Evolutionary conservation across 2,113 vertebrate genomes (phyloP), one percentile per base, ranked within the genome.

Genomic region (Neogale vison): DNA sequence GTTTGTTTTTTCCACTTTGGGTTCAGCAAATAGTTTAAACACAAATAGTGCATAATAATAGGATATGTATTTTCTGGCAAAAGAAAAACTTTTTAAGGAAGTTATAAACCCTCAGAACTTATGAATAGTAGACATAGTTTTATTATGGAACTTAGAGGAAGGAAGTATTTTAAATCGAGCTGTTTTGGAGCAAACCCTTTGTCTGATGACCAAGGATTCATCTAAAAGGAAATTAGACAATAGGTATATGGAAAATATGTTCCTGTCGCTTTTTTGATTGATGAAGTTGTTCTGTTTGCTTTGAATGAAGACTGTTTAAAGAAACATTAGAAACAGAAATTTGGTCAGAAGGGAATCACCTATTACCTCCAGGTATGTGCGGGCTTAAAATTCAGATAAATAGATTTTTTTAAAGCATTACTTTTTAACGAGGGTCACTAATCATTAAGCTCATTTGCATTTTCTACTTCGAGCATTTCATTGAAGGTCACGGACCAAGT

Each of bases 391-490:
- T 29, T 94, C 18, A 23, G 20, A 82, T 55, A 80, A 67, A 71
- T 55, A 85, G 23, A 79, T 57, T 87, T 59, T 59, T 77, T 88
- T 74, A 86, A 93, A 45, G n/a, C 6, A 50, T 97, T 94, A 39
- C 74, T 87, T 93, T 96, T 95, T 95, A 91, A 90, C 47, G 91
- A 31, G 29, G 31, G 4, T 67, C 36, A 88, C 79, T 89, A 92
- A 95, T 93, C 67, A 95, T 94, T 95, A 97, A 97, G 18, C 47
- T 77, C 36, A 23, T 88, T 95, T 24, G 80, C 26, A 81, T 93
- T 93, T 95, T 83, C 84, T 93, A 67, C 10, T 31, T 39, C 14
- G n/a, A 92, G 15, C 61, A 6, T 93, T 81, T 77, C 72, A 36
- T 20, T 82, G 42, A 93, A 96, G 90, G 94, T 88, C 76, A 86